These are phyloP conservation scores for Plagodis dolabraria DNA, from an alignment of 2,888 invertebrate species.

Conservation along the genomic window DNA sequence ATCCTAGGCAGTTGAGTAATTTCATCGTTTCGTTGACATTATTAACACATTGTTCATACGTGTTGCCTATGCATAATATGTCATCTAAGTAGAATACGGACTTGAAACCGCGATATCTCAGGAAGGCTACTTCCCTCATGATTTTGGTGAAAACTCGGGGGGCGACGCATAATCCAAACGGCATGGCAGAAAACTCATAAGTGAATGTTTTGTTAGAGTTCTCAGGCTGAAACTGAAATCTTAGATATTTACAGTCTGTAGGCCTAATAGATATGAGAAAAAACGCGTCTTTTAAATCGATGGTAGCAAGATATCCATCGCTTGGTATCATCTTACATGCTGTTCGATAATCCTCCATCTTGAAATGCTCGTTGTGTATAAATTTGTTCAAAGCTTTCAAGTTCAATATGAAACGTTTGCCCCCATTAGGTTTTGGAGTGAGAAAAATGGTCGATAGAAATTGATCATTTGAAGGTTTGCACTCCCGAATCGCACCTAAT, in stretches of 20 bases:
- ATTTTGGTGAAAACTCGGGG: slow-evolving; percentile 6
- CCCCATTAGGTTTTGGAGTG: slow-evolving; percentile 1
- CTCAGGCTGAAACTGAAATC: slow-evolving; percentile 3
- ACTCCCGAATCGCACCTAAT: background rate
- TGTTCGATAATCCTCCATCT: slow-evolving; percentile 6
- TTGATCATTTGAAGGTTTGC: background rate
- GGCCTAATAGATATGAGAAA: slow-evolving; percentile 1
- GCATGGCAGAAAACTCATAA: slow-evolving; percentile 2
- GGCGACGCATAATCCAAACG: slow-evolving; percentile 3
- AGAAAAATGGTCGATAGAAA: background rate
- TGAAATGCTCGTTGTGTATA: slow-evolving; percentile 1
- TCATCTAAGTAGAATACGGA: slow-evolving; percentile 11
- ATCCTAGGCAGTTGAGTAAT: slow-evolving; percentile 3
- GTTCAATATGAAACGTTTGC: slow-evolving; percentile 3
- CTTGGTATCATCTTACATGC: slow-evolving; percentile 5
- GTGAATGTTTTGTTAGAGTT: background rate
- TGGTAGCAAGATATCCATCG: slow-evolving; percentile 1
- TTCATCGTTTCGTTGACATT: slow-evolving; percentile 2
- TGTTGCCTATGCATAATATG: slow-evolving; percentile 7
- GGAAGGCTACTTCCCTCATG: slow-evolving; percentile 1
- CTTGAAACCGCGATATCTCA: background rate
- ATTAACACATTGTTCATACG: background rate
- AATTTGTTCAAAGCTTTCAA: slow-evolving; percentile 4
- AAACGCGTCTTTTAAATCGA: slow-evolving; percentile 5
- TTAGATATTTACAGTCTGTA: background rate